Base-by-base conservation (phyloP, 2,888 invertebrate species). In the Aricia artaxerxes region DNA sequence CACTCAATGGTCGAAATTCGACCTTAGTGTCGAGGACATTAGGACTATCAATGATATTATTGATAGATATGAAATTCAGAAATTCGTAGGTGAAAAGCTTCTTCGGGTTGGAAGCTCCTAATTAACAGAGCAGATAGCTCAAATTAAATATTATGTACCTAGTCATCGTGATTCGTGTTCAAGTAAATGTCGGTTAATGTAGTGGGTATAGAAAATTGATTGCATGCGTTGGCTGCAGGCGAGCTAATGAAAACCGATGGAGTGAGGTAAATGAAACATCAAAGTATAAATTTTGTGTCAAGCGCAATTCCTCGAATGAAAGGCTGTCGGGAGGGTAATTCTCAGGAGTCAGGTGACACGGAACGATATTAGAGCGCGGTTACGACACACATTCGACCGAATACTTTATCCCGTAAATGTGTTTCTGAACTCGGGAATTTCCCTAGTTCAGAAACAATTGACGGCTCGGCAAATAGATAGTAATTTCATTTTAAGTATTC, bases 401-500 rank as follows among this genome's bases (percentile, higher is more conserved):
- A 69, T 69, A 69, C 69, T 38, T 38, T 69, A 38, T 69, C 35
- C 4, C 35, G 69, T 69, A 69, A 69, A 69, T 13, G 69, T 69
- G 35, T 69, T 69, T 16, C 69, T 69, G 35, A 69, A 69, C 69
- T 69, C 31, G 69, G 69, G 6, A 69, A 38, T 69, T 69, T 69
- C 13, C 69, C 69, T 24, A n/a, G n/a, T n/a, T n/a, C n/a, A n/a
- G n/a, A n/a, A n/a, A n/a, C n/a, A n/a, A n/a, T n/a, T 38, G 69
- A 69, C 69, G 35, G 35, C 35, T 69, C 35, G 35, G 35, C 35
- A 69, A 38, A 38, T 69, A 69, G 69, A 69, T 38, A 38, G 69
- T 69, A 69, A 69, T 69, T 35, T 38, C 69, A 69, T 69, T 69
- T 69, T 38, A 69, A 69, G 38, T 69, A 69, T 69, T 69, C 69